These are phyloP conservation scores for Paedocypris sp. DNA, from an alignment of 2,113 vertebrate genomes.

Conservation along the genomic window DNA sequence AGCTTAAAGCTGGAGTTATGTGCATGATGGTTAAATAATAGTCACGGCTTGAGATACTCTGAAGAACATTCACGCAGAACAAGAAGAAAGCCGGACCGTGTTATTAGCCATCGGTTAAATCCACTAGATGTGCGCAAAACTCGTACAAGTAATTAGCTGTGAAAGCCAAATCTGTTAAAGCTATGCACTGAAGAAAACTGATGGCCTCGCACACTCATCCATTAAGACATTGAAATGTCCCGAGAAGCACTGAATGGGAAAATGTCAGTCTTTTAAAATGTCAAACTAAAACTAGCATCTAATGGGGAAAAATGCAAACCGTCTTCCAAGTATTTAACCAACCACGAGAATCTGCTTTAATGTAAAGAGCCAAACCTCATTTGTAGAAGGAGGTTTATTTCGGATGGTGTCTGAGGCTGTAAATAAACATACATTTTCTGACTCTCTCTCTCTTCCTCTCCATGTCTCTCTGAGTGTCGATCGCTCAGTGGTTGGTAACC, in stretches of 20 bases:
- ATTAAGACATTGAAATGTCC: too few species aligned
- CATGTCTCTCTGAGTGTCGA: too few species aligned
- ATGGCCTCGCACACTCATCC: neutral
- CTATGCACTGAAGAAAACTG: neutral
- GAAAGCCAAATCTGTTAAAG: neutral
- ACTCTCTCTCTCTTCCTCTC: neutral
- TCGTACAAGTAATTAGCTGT: neutral
- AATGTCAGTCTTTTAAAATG: neutral
- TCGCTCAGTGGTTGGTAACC: constrained; percentile 1
- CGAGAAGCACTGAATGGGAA: constrained; percentile 12
- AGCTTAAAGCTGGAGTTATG: neutral
- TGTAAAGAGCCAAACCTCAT: too few species aligned
- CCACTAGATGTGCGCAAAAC: neutral
- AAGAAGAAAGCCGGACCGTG: neutral
- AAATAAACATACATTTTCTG: constrained; percentile 7
- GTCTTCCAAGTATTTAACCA: too few species aligned
- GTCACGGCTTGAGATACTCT: neutral
- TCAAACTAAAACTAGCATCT: too few species aligned
- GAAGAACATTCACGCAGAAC: neutral
- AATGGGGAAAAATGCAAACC: too few species aligned
- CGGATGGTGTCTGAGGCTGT: neutral
- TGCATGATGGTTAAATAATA: neutral
- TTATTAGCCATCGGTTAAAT: neutral
- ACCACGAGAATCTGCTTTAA: too few species aligned
- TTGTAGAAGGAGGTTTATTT: constrained; percentile 1